A percentile compares a stretch with the other conserved stretches of the same genome.
Evolutionary conservation across 2,797 vertebrate species (phyloP).

Genomic region (Lepilemur septentrionalis): DNA sequence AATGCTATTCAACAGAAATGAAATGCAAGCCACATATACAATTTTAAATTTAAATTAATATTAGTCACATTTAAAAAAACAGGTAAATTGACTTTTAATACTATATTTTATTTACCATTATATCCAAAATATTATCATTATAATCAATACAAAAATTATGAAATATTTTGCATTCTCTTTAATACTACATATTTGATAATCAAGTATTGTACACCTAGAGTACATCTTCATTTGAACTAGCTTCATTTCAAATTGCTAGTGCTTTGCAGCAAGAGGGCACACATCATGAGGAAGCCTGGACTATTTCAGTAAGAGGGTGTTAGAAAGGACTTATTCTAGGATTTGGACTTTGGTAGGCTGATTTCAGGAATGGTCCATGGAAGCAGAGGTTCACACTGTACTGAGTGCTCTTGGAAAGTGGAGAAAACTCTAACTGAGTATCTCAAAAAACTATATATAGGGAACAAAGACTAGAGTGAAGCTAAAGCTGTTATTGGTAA

Average conservation of each 20-base stretch:
- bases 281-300: neutral
- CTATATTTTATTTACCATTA: neutral
- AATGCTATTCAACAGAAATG: neutral
- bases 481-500: neutral
- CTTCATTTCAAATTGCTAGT: slow-evolving; percentile 13
- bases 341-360: neutral
- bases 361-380: neutral
- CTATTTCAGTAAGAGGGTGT: neutral
- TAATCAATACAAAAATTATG: neutral
- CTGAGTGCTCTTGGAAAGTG: neutral
- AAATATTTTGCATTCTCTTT: neutral
- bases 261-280: neutral
- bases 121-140: neutral
- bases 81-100: neutral
- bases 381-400: neutral
- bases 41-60: neutral
- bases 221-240: neutral
- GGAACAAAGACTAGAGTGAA: neutral
- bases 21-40: neutral
- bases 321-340: neutral
- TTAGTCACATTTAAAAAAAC: neutral
- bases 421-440: neutral
- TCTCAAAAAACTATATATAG: neutral
- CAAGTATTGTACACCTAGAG: neutral
- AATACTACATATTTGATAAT: neutral